phyloP scores from a whole-genome alignment of 2,113 vertebrate genomes.

The Thamnophis sirtalis region DNA sequence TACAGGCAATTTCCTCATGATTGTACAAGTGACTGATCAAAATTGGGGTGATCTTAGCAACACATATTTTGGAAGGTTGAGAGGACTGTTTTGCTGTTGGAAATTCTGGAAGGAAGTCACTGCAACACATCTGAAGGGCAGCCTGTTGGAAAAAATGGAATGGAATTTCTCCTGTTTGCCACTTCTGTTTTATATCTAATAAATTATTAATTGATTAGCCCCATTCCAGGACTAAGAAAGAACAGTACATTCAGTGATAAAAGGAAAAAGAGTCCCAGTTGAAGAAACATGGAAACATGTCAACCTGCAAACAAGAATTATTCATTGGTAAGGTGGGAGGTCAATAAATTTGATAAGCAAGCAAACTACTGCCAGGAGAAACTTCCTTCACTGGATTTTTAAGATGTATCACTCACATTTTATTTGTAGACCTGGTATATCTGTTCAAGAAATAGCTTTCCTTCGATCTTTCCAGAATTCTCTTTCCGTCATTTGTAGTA shows the following conservation, averaged over 20 bases:
- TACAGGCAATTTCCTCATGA: neutral
- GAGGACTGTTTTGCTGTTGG: neutral
- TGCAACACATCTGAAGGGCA: neutral
- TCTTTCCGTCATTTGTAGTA: constrained; percentile 16
- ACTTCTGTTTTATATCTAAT: neutral
- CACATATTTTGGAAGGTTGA: neutral
- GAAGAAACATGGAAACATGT: neutral
- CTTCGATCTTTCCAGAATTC: neutral
- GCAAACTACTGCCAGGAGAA: neutral
- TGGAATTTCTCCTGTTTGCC: neutral
- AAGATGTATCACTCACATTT: neutral
- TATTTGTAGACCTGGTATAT: neutral
- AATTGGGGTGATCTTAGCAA: neutral
- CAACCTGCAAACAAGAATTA: neutral
- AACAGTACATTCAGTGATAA: neutral
- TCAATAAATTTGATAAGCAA: neutral
- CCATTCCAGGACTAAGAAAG: neutral
- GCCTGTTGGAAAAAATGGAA: neutral
- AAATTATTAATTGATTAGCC: neutral
- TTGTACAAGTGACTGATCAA: neutral
- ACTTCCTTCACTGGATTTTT: neutral
- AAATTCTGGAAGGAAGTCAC: neutral
- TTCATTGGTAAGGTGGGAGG: neutral
- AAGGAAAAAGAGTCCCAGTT: neutral
- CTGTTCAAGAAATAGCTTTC: neutral